A percentile compares a stretch with the other conserved stretches of the same genome.
phyloP scores from a whole-genome alignment of 2,797 vertebrate species.

The Triplophysa bombifrons region DNA sequence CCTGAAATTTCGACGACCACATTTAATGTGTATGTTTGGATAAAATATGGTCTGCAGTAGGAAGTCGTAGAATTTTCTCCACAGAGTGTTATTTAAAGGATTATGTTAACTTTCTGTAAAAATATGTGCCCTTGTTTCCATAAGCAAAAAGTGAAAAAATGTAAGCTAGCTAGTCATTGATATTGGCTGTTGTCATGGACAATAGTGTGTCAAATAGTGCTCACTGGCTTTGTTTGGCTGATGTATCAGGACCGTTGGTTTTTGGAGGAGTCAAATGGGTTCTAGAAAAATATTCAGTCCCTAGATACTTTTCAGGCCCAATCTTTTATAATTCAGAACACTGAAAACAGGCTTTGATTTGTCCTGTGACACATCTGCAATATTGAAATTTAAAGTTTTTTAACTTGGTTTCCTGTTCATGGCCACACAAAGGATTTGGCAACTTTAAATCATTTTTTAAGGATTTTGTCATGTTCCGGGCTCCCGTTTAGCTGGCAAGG shows the following conservation, averaged over 20 bases:
- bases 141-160: slow-evolving; percentile 13
- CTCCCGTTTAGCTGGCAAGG: slow-evolving; percentile 3
- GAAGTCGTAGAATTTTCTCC: slow-evolving; percentile 41
- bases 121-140: slow-evolving; percentile 25
- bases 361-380: slow-evolving; percentile 8
- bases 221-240: slow-evolving; percentile 23
- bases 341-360: slow-evolving; percentile 22
- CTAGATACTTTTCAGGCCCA: slow-evolving; percentile 10
- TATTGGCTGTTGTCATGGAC: slow-evolving; percentile 21
- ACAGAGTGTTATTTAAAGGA: slow-evolving; percentile 46
- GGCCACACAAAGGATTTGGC: not conserved
- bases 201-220: slow-evolving; percentile 39
- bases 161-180: not conserved
- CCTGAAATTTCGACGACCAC: slow-evolving; percentile 27
- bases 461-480: not conserved
- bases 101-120: slow-evolving; percentile 38
- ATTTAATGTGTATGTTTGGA: slow-evolving; percentile 41
- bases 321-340: slow-evolving; percentile 15
- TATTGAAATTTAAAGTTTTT: not conserved
- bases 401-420: not conserved
- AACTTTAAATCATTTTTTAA: not conserved
- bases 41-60: slow-evolving; percentile 45
- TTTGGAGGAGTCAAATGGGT: slow-evolving; percentile 32
- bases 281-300: slow-evolving; percentile 25
- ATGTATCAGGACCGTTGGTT: slow-evolving; percentile 16